A percentile compares a stretch with the other conserved stretches of the same genome.
Evolutionary conservation across 2,797 vertebrate genomes (phyloP).

Genomic region (Tapirus indicus): DNA sequence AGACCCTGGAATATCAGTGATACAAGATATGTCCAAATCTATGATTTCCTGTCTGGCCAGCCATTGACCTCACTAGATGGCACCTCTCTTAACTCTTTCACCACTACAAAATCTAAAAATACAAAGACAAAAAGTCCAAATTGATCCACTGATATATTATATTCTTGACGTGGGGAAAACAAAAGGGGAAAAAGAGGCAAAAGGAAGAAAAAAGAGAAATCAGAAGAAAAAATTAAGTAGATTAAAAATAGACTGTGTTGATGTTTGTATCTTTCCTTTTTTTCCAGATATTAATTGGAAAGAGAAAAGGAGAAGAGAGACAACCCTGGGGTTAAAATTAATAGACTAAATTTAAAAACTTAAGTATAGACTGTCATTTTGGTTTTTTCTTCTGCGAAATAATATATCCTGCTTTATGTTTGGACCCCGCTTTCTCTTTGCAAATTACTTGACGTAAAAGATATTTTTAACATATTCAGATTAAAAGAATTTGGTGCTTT

Average conservation of each 20-base stretch:
- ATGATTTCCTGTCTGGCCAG: background rate
- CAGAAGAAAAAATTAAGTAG: background rate
- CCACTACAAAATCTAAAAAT: background rate
- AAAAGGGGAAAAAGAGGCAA: background rate
- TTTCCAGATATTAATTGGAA: background rate
- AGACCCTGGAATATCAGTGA: background rate
- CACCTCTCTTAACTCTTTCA: background rate
- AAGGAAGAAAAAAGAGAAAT: background rate
- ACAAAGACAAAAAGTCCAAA: background rate
- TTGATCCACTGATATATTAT: background rate
- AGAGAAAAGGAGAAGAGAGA: background rate
- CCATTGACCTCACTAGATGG: background rate
- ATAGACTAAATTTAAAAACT: background rate
- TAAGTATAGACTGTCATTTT: background rate
- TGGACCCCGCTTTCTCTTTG: background rate
- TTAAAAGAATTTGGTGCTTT: background rate
- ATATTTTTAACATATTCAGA: background rate
- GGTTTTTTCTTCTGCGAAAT: background rate
- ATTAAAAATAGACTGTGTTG: background rate
- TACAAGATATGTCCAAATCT: background rate
- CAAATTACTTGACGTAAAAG: constrained; percentile 11
- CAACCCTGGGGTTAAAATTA: background rate
- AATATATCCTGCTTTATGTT: background rate
- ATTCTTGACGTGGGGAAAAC: background rate
- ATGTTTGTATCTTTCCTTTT: background rate